Base-by-base conservation (phyloP, 35 echinoderm and acorn worm genomes). In the Diadema setosum region DNA sequence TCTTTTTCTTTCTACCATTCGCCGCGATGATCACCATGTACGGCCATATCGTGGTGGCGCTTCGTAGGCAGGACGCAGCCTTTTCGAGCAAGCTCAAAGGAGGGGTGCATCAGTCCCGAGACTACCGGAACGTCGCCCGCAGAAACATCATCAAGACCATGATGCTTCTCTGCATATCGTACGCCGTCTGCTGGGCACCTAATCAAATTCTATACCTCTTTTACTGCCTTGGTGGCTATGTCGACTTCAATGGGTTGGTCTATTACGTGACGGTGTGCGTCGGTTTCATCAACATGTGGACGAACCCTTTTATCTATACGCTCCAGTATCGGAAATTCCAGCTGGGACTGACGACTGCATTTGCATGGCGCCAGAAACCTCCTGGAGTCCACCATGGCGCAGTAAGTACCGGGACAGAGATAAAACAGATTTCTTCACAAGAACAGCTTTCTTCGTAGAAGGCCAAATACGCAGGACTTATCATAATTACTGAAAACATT, bases 261-360 rank as follows among this genome's bases (percentile, higher is more conserved):
- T 95, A 86, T 36, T 78, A 49, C 5, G 42, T 86, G 18, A 83
- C 81, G 23, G 75, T 91, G 5, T 52, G 24, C 7, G 52, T 95
- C 5, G 93, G 83, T 21, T 86, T 91, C 60, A 50, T 90, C 14
- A 95, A 95, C 75, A 95, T 95, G 93, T 90, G 88, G 56, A 86
- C 83, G 36, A 95, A 95, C 46, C 93, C 93, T 15, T 90, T 91
- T 33, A 91, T 95, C 3, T 95, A 95, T 65, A 91, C 88, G 29
- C 83, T 95, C 27, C 83, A 95, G 73, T 95, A 95, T 75, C 82
- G 64, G 24, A 65, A 86, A 33, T 95, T 95, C 39, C 89, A 83
- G 37, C 31, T 76, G 20, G 93, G 89, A 27, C 39, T 95, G 0
- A 83, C 29, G 85, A 74, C 6, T 8, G 85, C 63, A 6, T 78